Conservation (phyloP, 2,797 vertebrate genomes). For the Danio kyathit region DNA sequence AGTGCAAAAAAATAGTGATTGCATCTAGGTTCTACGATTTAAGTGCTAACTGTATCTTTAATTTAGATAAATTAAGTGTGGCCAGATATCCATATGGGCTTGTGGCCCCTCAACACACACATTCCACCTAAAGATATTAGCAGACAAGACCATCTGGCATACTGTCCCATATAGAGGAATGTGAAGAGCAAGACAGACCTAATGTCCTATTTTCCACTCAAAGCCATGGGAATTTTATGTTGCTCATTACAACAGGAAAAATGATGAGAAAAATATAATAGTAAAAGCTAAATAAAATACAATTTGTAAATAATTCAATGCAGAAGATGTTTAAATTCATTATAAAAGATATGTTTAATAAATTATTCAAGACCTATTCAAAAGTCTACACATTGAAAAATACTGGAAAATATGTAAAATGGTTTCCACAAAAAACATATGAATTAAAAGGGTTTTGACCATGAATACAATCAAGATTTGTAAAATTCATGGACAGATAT, state of each 20-base stretch:
- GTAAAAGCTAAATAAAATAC: no score
- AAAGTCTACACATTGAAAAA: background rate
- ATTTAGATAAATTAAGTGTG: constrained; percentile 1
- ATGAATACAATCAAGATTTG: background rate
- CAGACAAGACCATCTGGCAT: constrained; percentile 39
- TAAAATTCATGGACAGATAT: no score
- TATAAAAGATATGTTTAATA: background rate
- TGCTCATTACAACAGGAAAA: constrained; percentile 19
- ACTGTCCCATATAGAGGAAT: constrained; percentile 22
- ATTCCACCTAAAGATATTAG: constrained; percentile 6
- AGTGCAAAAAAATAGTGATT: constrained; percentile 5
- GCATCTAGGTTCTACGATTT: background rate
- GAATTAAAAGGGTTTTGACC: no score
- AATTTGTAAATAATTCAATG: background rate
- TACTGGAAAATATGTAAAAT: no score
- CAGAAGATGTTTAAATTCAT: background rate
- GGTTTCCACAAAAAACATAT: no score
- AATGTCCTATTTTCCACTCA: constrained; percentile 23
- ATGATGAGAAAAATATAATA: background rate
- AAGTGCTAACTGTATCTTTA: background rate
- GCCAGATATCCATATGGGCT: constrained; percentile 1
- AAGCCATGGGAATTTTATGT: constrained; percentile 10
- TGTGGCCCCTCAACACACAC: background rate
- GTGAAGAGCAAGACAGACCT: constrained; percentile 17
- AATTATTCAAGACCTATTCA: background rate